Evolutionary conservation across 1,140 invertebrate genomes (phyloP).

Genomic region (Conus ventricosus): DNA sequence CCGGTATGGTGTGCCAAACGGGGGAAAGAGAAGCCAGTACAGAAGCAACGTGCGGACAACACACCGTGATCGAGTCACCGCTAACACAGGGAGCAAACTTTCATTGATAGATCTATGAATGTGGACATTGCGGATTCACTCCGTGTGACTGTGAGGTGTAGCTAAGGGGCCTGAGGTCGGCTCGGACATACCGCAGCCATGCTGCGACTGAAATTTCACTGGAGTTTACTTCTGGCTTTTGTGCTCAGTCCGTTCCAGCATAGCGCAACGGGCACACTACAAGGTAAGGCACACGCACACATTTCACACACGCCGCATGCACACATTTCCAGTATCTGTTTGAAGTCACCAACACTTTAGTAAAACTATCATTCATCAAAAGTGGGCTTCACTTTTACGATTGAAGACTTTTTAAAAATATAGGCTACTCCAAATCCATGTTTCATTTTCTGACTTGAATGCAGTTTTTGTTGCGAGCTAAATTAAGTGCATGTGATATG

Average conservation of each 20-base stretch:
- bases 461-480: neutral
- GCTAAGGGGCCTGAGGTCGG: neutral
- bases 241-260: neutral
- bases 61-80: neutral
- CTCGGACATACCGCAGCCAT: conserved; percentile 30
- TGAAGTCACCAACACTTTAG: too few relatives aligned
- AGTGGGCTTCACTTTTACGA: too few relatives aligned
- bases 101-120: conserved; percentile 16
- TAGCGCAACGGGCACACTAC: conserved; percentile 14
- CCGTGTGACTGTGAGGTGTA: conserved; percentile 13
- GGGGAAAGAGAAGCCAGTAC: conserved; percentile 1
- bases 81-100: neutral
- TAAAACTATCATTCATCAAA: too few relatives aligned
- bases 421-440: too few relatives aligned
- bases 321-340: too few relatives aligned
- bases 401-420: too few relatives aligned
- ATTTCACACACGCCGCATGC: neutral
- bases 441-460: neutral
- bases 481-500: neutral
- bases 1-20: conserved; percentile 8
- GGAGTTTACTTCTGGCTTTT: conserved; percentile 40
- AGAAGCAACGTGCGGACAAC: conserved; percentile 27
- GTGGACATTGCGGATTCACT: neutral
- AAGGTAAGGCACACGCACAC: conserved; percentile 21
- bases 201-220: conserved; percentile 36